Base-by-base conservation (phyloP, 2,888 invertebrate genomes). In the Acleris sparsana region DNA sequence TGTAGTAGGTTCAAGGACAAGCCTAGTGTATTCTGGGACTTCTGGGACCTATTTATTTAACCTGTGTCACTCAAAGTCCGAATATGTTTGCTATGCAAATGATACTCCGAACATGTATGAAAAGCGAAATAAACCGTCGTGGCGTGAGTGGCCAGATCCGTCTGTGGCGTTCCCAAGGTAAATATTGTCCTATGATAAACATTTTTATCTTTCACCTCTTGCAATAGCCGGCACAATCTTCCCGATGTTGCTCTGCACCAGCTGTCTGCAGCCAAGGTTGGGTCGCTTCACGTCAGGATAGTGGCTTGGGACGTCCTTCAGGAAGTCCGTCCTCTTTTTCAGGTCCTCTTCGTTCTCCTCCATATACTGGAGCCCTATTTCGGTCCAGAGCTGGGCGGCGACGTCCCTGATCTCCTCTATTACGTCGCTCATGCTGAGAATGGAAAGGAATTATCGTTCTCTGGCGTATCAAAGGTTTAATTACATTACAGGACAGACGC, bases 341-440 rank as follows among this genome's bases (percentile, higher is more conserved):
- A 98, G 86, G 69, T 98, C 97, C 53, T 95, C 94, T 77, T 98
- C 96, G 86, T 99, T 99, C 84, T 99, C 99, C 51, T 94, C 92
- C 84, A 96, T 94, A 85, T 96, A 99, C 72, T 96, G 95, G 48
- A 94, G 82, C 0, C 99, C 99, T 71, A 95, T 94, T 72, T 94
- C 89, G 1, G 93, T 81, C 97, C 97, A 98, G 1, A 95, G 82
- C 1, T 90, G 86, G 1, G 85, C 82, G 0, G 97, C 95, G 71
- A 94, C 93, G 11, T 90, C 85, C 67, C 95, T 89, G n/a, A 97
- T 94, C 68, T 96, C 96, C 2, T 93, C 93, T 68, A 96, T 94
- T 67, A 96, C 96, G 83, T 99, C 99, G 74, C 96, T 96, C 3
- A 98, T 88, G 67, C 96, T 95, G 72, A 4, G 29, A 16, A 29